A percentile compares a stretch with the other conserved stretches of the same genome.
Conservation (phyloP, 2,888 invertebrate species). For the Tipula confusa region DNA sequence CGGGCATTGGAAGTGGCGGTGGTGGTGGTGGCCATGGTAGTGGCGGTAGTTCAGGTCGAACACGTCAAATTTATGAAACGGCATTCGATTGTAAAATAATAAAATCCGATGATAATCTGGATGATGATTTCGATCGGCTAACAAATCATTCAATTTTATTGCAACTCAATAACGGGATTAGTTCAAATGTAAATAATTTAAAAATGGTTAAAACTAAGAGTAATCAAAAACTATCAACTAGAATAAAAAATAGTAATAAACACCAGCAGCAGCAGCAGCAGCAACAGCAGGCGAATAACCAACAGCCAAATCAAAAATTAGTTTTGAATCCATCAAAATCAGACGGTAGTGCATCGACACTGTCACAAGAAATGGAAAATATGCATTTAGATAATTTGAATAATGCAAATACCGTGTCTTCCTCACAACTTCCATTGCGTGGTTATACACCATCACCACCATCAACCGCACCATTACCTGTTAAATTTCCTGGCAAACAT, state of each 20-base stretch:
- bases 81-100: constrained; percentile 85
- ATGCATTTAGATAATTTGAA: constrained; percentile 56
- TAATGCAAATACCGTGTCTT: constrained; percentile 49
- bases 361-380: constrained; percentile 56
- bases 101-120: constrained; percentile 72
- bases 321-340: constrained; percentile 34
- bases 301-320: constrained; percentile 41
- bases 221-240: constrained; percentile 43
- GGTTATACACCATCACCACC: constrained; percentile 79
- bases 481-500: constrained; percentile 68
- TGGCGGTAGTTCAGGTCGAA: constrained; percentile 51
- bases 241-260: constrained; percentile 56
- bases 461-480: constrained; percentile 76
- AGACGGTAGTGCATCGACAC: constrained; percentile 38
- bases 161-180: constrained; percentile 52
- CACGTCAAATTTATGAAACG: constrained; percentile 80
- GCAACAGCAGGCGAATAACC: constrained; percentile 46
- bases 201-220: constrained; percentile 33
- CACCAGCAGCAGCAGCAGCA: constrained; percentile 46
- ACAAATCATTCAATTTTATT: constrained; percentile 73
- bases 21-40: constrained; percentile 14
- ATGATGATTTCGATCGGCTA: constrained; percentile 75
- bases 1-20: neutral
- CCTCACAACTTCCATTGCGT: constrained; percentile 61
- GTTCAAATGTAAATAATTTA: constrained; percentile 29